Conservation (phyloP, 2,113 vertebrate species). For the Steatornis caripensis region DNA sequence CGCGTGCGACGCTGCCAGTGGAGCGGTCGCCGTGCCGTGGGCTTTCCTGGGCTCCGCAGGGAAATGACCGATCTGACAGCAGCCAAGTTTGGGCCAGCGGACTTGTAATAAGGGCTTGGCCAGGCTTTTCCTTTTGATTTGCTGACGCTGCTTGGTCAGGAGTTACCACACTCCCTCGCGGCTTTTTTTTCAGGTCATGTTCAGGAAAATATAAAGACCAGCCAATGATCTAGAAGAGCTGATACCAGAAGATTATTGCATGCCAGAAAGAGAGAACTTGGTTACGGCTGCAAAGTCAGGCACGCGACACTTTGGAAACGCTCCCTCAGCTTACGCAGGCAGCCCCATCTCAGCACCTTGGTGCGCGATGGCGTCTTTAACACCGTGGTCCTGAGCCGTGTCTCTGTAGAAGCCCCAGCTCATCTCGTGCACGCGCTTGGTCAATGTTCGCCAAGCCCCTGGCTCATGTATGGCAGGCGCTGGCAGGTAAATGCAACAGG, state of each 20-base stretch:
- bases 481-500: background rate
- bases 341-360: background rate
- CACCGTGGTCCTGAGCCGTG: rapidly evolving
- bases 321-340: background rate
- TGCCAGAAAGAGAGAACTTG: background rate
- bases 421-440: background rate
- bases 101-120: background rate
- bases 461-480: background rate
- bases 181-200: background rate
- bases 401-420: background rate
- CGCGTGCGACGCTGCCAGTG: background rate
- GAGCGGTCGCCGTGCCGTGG: background rate
- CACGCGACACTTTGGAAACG: background rate
- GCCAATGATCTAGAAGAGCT: background rate
- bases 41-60: background rate
- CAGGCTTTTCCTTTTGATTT: background rate
- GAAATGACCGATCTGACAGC: background rate
- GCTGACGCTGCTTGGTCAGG: background rate
- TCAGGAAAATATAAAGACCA: background rate
- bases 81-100: background rate
- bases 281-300: background rate
- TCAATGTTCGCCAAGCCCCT: background rate
- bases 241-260: background rate
- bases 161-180: background rate
- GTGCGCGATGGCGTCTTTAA: background rate